Conservation (phyloP, 2,113 vertebrate genomes). For the Pluvianellus socialis region DNA sequence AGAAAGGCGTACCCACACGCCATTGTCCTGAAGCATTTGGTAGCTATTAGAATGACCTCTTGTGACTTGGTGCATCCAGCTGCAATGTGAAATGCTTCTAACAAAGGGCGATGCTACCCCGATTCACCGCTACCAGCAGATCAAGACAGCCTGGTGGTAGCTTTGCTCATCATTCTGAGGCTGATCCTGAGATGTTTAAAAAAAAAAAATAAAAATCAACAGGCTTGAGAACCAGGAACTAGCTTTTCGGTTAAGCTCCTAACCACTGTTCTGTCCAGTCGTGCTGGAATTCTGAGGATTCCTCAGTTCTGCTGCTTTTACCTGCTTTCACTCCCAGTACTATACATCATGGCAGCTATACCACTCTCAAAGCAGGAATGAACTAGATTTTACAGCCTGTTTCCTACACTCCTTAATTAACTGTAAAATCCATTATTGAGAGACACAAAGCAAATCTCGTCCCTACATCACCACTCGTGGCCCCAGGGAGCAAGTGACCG, state of each 20-base stretch:
- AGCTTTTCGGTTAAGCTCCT: background rate
- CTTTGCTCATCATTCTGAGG: background rate
- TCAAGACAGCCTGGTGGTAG: background rate
- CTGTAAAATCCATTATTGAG: slow-evolving; percentile 53
- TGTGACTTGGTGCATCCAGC: background rate
- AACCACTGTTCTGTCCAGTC: background rate
- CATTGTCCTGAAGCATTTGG: background rate
- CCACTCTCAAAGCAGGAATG: background rate
- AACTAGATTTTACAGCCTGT: slow-evolving; percentile 34
- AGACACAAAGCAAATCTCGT: slow-evolving; percentile 39
- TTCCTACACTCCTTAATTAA: slow-evolving; percentile 43
- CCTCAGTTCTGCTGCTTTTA: background rate
- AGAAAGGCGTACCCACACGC: background rate
- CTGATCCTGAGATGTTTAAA: background rate
- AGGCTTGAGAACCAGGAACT: background rate
- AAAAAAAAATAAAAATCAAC: background rate
- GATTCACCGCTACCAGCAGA: background rate
- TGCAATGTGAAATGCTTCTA: background rate
- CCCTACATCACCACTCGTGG: background rate
- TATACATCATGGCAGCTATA: background rate
- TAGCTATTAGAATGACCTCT: background rate
- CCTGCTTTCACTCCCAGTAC: background rate
- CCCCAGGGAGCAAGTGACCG: slow-evolving; percentile 26
- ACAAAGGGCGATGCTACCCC: background rate
- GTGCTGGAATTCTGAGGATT: background rate